Evolutionary conservation across 2,113 vertebrate genomes (phyloP), one percentile per base, ranked within the genome.

Genomic region (Epinephelus fuscoguttatus): DNA sequence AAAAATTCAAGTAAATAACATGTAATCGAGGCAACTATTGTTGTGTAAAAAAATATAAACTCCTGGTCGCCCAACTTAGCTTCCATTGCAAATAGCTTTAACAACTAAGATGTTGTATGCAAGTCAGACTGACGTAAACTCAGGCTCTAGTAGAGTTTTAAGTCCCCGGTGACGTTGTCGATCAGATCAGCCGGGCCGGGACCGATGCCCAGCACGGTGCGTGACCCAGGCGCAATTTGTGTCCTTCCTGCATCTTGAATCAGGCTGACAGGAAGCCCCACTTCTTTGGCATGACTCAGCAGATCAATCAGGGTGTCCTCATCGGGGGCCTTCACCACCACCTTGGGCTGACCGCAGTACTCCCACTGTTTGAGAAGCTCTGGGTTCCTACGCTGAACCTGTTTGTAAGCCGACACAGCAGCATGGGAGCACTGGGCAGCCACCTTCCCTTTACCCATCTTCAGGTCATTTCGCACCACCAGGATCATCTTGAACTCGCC

Each of bases 361-460:
- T 99, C 98, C 98, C 98, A 99, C 70, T 97, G 95, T 63, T 95
- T 95, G 70, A 99, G 96, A 12, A 99, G 91, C 3, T 97, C 95
- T 0, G 98, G 97, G 75, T 97, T 97, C 86, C 96, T 96, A 55
- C 91, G 95, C 59, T 96, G 96, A 4, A 96, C 87, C 86, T 99
- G 97, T 89, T 97, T 99, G 93, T 98, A 99, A 14, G 97, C 97
- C 0, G 98, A 97, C 1, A 99, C 98, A 0, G 98, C 98, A 0
- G 98, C 98, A 0, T 99, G 98, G 42, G 97, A 95, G 40, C 98
- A 99, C 94, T 99, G 98, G 0, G 98, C 97, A 0, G 98, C 97
- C 0, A 97, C 97, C 87, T 99, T 99, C 0, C 98, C 98, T 84
- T 99, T 99, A 0, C 98, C 98, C 98, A 99, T 99, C 92, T 99